phyloP scores from a whole-genome alignment of 2,888 invertebrate genomes.

The Hypercompe scribonia region DNA sequence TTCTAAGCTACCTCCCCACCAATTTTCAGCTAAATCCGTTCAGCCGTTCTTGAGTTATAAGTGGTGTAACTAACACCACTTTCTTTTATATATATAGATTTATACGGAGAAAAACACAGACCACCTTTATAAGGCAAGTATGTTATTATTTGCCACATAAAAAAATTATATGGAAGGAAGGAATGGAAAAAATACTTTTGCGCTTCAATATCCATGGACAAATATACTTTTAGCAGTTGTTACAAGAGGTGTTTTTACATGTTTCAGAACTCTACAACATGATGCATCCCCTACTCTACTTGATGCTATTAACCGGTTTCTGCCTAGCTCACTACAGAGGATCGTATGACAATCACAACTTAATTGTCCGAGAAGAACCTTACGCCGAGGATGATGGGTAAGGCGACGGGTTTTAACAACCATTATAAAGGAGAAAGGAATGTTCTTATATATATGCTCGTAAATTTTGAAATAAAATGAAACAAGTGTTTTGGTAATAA shows the following conservation, averaged over 20 bases:
- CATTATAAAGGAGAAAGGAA: neutral
- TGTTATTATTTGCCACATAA: no score
- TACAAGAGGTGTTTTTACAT: neutral
- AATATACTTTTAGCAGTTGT: neutral
- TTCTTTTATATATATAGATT: no score
- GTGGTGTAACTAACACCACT: no score
- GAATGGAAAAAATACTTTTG: neutral
- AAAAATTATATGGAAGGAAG: no score
- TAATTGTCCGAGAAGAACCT: constrained; percentile 70
- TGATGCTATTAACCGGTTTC: constrained; percentile 60
- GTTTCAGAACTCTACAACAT: constrained; percentile 62
- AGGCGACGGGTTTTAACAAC: neutral
- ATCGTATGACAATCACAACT: constrained; percentile 64
- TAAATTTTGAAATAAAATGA: neutral
- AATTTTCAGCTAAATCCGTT: no score
- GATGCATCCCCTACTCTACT: constrained; percentile 66
- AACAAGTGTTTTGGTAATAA: neutral
- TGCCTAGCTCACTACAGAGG: constrained; percentile 71
- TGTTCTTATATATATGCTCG: neutral
- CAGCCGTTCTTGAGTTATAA: no score
- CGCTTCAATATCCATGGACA: neutral
- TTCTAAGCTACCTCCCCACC: no score
- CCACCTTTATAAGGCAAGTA: no score
- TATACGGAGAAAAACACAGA: no score
- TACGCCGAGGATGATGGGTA: constrained; percentile 61